Evolutionary conservation across 2,113 vertebrate genomes (phyloP).

Genomic region (Calyptomena viridis): DNA sequence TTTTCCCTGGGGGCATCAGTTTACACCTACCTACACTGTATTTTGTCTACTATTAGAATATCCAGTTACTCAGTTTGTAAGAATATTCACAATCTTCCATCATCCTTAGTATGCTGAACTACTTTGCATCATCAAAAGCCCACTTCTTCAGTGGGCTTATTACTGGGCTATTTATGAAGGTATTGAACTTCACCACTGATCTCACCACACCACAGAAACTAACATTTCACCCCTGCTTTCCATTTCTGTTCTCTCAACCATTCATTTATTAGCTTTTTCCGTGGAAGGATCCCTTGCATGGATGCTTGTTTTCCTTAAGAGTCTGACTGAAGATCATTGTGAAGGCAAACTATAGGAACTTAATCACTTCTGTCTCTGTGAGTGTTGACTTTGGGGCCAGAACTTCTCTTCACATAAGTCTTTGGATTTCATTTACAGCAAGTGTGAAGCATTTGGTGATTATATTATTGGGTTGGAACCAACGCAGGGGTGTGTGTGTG

Average conservation of each 20-base stretch:
- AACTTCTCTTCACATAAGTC: not conserved
- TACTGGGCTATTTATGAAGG: not conserved
- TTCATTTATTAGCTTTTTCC: not conserved
- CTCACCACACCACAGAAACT: not conserved
- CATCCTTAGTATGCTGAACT: not conserved
- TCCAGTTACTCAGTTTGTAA: not conserved
- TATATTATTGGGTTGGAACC: too few species aligned
- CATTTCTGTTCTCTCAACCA: not conserved
- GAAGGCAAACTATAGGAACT: not conserved
- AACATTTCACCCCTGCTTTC: not conserved
- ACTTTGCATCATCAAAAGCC: not conserved
- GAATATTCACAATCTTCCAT: not conserved
- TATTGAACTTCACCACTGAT: not conserved
- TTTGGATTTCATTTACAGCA: not conserved
- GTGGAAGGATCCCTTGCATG: not conserved
- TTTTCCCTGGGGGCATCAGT: not conserved
- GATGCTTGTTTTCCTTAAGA: not conserved
- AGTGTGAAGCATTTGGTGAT: too few species aligned
- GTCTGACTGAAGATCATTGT: not conserved
- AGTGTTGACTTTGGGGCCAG: not conserved
- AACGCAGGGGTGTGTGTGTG: too few species aligned
- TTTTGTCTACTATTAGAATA: not conserved
- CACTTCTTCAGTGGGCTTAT: not conserved
- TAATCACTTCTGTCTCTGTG: not conserved
- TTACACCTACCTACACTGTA: not conserved